Base-by-base conservation (phyloP, 2,113 vertebrate genomes). In the Myotis yumanensis region DNA sequence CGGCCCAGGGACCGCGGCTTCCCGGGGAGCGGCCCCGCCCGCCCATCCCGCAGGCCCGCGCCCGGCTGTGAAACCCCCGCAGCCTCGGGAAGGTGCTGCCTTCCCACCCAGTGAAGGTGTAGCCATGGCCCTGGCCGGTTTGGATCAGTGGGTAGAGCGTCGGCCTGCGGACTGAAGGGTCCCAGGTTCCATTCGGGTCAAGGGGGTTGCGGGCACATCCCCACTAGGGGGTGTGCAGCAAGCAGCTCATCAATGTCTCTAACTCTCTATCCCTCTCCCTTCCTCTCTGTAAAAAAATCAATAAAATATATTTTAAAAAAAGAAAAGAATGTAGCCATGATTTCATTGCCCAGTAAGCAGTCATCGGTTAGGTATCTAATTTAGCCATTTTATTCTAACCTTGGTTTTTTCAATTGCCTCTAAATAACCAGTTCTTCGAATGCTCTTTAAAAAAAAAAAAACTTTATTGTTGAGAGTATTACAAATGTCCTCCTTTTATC, bases 11-110 rank as follows among this genome's bases (percentile, higher is more conserved):
- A 43, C 37, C 23, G 3, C 71, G 6, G 11, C 40, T 43, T 43
- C 15, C 71, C 7, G 6, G 37, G 37, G 71, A 23, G 18, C 20
- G 2, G 10, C 5, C 66, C 11, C 0, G 20, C 35, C 20, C 23
- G 35, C 69, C 69, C 37, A 0, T 11, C 22, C 11, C 5, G 3
- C 46, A 28, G 43, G 73, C 7, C 43, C 18, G 43, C 30, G 43
- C 43, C 4, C 16, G 73, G 16, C 8, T 6, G 43, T 16, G 73
- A 3, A 1, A 32, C 30, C 5, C 73, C 28, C 3, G 2, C 15
- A 20, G 2, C 75, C 73, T 43, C 68, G 0, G 35, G 46, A 48
- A 73, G 46, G 37, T 12, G 14, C n/a, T 32, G 37, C 37, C 16
- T 59, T 66, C 5, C 51, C n/a, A 18, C 5, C 22, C 35, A 75